These are phyloP conservation scores for Monochamus saltuarius DNA, from an alignment of 1,140 invertebrate species.

Conservation along the genomic window DNA sequence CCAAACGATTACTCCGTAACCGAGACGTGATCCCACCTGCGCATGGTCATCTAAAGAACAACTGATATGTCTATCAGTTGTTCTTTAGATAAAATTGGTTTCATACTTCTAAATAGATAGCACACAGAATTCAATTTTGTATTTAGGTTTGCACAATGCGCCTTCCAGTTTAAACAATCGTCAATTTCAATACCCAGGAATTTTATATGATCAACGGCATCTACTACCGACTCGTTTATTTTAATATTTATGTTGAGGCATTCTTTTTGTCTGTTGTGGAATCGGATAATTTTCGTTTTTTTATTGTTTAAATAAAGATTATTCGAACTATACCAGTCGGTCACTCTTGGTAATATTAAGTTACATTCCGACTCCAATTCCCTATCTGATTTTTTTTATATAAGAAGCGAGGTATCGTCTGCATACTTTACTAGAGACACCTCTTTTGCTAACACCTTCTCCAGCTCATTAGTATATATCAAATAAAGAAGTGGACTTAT, in stretches of 20 bases:
- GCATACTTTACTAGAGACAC: slow-evolving; percentile 9
- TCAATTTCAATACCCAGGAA: neutral
- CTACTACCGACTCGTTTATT: neutral
- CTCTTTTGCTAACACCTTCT: neutral
- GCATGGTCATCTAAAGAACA: too few species aligned
- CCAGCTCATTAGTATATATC: slow-evolving; percentile 13
- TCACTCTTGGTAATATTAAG: neutral
- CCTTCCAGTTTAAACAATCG: neutral
- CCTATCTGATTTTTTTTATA: neutral
- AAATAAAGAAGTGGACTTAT: slow-evolving; percentile 8
- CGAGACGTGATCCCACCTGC: neutral
- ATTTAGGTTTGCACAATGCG: neutral
- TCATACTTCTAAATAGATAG: slow-evolving; percentile 6
- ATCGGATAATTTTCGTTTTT: slow-evolving; percentile 5
- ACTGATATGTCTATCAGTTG: neutral
- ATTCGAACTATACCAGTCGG: slow-evolving; percentile 5
- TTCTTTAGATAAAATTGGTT: neutral
- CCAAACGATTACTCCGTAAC: neutral
- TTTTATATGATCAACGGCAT: neutral
- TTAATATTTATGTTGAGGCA: neutral
- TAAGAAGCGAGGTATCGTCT: slow-evolving; percentile 10
- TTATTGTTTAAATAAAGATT: slow-evolving; percentile 1
- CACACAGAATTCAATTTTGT: slow-evolving; percentile 4
- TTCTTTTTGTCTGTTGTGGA: slow-evolving; percentile 8
- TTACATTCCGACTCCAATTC: neutral